Base-by-base conservation (phyloP, 30 jellyfish, hydroid and myxozoan species). In the Rhopilema esculentum region DNA sequence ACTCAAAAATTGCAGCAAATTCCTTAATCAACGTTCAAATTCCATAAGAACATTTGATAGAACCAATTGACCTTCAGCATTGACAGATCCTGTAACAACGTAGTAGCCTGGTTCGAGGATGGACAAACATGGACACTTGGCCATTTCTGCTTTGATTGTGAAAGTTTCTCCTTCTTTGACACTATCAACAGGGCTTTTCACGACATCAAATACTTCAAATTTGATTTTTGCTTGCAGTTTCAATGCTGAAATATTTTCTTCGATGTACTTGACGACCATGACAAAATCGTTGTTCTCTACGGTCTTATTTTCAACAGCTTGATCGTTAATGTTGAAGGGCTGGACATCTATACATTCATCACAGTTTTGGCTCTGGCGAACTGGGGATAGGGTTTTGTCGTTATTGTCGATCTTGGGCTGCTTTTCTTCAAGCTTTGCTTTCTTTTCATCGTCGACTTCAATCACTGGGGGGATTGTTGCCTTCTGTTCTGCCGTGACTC, bases 71-170 rank as follows among this genome's bases (percentile, higher is more conserved):
- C 76, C 76, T 32, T 85, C 61, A 0, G 33, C 88, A 29, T 85
- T 80, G 40, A 74, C 67, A 4, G 78, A 64, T 16, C 94, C 94
- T 29, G 94, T 85, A 23, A 85, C 88, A 31, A 85, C 84, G 25
- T 74, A 85, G 70, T 50, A 49, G 0, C 94, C 94, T 73, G 94
- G 94, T 15, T 85, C 88, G 57, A 85, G 52, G 49, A 83, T 33
- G 51, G 83, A 31, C 88, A 85, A 71, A 64, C 94, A 85, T 0
- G 94, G 94, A 26, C 94, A 85, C 21, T 48, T 50, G 51, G 94
- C 88, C 88, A 85, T 29, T 66, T 85, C 25, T 0, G 94, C 94
- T 1, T 66, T 85, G 81, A 85, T 85, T 15, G 84, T 57, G 75
- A 85, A 85, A 65, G 84, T 85, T n/a, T 85, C 88, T 15, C 94